Base-by-base conservation (phyloP, 1,140 invertebrate species). In the Anastrepha ludens region DNA sequence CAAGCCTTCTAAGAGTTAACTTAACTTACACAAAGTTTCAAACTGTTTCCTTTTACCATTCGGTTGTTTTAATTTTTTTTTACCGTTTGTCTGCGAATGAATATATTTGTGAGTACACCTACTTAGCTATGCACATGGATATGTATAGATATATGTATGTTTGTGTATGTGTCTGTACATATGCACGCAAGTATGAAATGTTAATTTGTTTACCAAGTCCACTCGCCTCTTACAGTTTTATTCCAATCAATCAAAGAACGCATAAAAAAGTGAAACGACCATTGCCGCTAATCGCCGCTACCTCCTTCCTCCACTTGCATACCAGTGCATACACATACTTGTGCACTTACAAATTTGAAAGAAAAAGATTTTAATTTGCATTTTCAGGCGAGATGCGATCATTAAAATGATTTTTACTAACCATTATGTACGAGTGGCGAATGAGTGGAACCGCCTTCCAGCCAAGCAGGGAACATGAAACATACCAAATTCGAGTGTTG, bases 401-500 rank as follows among this genome's bases (percentile, higher is more conserved):
- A 86, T 86, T 86, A 86, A 86, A 86, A 60, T 86, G 85, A 86
- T 60, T 86, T 86, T 86, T 86, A 86, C 55, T 86, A 62, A 86
- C 85, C 85, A 86, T 86, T 86, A 86, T 62, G 39, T 62, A 59
- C 29, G 59, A 86, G 85, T 60, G 59, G 17, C 59, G 59, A 86
- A 86, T 60, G 59, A 86, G 85, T 60, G 55, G 85, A 62, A 86
- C 85, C 85, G 85, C 85, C 85, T 86, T 60, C 59, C 20, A 86
- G 58, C 29, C 59, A 60, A 59, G 44, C 17, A 74, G 39, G 3
- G 74, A 47, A 81, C 47, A 81, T 17, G 15, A 74, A 74, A 74
- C 7, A 50, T 47, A 74, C 13, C 11, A 41, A 74, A 74, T 74
- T 74, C 70, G 74, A 81, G 41, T 55, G 74, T 29, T 55, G 50